Evolutionary conservation across 2,888 invertebrate species (phyloP).

Genomic region (Isotomurus palustris): DNA sequence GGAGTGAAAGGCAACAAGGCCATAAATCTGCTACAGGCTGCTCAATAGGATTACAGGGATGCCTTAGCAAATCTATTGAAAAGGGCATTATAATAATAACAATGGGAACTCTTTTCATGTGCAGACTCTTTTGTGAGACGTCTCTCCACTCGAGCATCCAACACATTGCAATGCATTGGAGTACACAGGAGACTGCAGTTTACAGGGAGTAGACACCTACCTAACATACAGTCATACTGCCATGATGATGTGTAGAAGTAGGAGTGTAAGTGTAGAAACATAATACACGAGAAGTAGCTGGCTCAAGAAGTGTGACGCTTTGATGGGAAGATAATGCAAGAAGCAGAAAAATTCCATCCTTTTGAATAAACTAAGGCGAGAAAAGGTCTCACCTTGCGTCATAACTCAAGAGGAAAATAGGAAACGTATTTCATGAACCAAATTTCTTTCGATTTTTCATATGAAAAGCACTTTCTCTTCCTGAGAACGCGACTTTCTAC

Average conservation of each 20-base stretch:
- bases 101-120: background rate
- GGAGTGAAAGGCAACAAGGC: slow-evolving; percentile 1
- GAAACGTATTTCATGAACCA: background rate
- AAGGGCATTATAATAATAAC: slow-evolving; percentile 13
- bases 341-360: background rate
- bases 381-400: slow-evolving; percentile 20
- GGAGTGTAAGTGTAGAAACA: too few relatives aligned
- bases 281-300: too few relatives aligned
- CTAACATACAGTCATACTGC: too few relatives aligned
- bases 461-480: too few relatives aligned
- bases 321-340: slow-evolving; percentile 27
- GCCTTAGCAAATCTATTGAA: slow-evolving; percentile 1
- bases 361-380: slow-evolving; percentile 15
- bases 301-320: background rate
- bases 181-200: too few relatives aligned
- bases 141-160: too few relatives aligned
- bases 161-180: too few relatives aligned
- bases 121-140: background rate
- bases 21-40: slow-evolving; percentile 7
- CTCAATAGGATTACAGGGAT: background rate
- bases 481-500: too few relatives aligned
- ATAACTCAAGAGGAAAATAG: slow-evolving; percentile 10
- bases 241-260: too few relatives aligned
- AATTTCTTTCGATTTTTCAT: slow-evolving; percentile 3
- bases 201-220: too few relatives aligned